Conservation (phyloP, 23 tunicate genomes). For the Clavelina lepadiformis region DNA sequence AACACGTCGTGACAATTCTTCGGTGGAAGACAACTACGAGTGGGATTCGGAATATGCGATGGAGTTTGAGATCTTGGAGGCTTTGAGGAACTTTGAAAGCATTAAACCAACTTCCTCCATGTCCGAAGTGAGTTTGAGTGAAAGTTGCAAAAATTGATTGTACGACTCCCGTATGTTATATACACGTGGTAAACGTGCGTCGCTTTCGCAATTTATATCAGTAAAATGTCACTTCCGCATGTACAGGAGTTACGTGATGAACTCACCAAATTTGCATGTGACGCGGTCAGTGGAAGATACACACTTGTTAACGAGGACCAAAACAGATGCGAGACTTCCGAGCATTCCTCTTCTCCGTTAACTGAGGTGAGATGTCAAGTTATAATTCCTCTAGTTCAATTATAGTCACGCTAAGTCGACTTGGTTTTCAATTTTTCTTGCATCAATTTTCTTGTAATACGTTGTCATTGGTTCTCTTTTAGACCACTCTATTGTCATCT, state of each 20-base stretch:
- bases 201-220: too few species aligned
- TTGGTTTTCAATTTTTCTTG: too few species aligned
- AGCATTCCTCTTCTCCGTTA: too few species aligned
- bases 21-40: slow-evolving; percentile 91
- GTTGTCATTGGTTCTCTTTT: too few species aligned
- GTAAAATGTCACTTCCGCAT: not conserved
- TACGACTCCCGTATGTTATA: too few species aligned
- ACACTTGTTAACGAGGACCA: not conserved
- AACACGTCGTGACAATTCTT: slow-evolving; percentile 65
- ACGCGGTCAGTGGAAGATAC: not conserved
- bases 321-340: too few species aligned
- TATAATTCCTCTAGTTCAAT: too few species aligned
- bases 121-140: slow-evolving; percentile 64
- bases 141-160: too few species aligned
- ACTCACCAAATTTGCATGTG: not conserved
- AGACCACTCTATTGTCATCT: not conserved
- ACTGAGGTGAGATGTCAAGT: too few species aligned
- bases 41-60: slow-evolving; percentile 92
- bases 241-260: slow-evolving; percentile 1
- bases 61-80: slow-evolving; percentile 84
- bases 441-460: too few species aligned
- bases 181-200: too few species aligned
- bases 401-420: too few species aligned
- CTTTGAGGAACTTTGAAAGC: slow-evolving; percentile 49
- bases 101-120: slow-evolving; percentile 24